Evolutionary conservation across 1,140 invertebrate species (phyloP), one percentile per base, ranked within the genome.

Genomic region (Hestina assimilis): DNA sequence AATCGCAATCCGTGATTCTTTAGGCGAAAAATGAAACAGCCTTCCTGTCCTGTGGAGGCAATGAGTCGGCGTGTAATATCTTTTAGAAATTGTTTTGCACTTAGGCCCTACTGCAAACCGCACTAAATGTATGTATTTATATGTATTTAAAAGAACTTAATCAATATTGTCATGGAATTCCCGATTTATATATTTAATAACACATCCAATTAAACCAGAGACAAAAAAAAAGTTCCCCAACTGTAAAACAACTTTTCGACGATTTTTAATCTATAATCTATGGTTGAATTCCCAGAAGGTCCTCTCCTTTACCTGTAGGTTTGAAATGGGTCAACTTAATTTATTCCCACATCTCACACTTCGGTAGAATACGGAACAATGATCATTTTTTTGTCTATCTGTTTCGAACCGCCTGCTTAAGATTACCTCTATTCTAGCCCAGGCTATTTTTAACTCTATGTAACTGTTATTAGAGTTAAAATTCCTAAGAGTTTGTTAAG

Each of bases 261-360:
- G 42, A 43, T 46, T 47, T n/a, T 56, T 24, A 40, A 47, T 40
- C 42, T 45, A 47, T 41, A 51, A 51, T 51, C 47, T 40, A 21
- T n/a, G 23, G 26, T 21, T 6, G 31, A 47, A 56, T 56, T 56
- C 53, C 21, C 20, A 48, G 56, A 51, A 50, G 47, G 47, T 12
- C 9, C 29, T 21, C 11, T 43, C 23, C 47, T 42, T 55, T 57
- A 54, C 62, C 59, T 62, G 63, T 66, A 65, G 69, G 63, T 63
- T 78, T 73, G 69, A 75, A 81, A 77, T 72, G 75, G 78, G 75
- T 81, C 76, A 79, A 72, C 69, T 71, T 78, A 79, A 79, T 78
- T 79, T 77, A 79, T 79, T 77, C 74, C 42, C 54, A 68, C 73
- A 67, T 75, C 67, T 75, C 72, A 75, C 75, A 77, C 70, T 73